Evolutionary conservation across 2,113 vertebrate genomes (phyloP), one percentile per base, ranked within the genome.

Genomic region (Galeopterus variegatus): DNA sequence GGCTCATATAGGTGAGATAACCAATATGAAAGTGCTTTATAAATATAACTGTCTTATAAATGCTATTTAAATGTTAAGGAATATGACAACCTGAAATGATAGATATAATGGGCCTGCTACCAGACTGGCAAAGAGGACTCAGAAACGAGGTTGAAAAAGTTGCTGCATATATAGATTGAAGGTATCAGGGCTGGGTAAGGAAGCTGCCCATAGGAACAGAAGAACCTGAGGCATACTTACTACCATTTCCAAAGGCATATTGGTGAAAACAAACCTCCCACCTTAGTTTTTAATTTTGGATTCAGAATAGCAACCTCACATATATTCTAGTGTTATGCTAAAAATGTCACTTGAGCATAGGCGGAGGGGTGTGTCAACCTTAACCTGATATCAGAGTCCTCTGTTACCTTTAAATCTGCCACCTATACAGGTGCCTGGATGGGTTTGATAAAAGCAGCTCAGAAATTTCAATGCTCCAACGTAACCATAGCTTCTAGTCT

Each of bases 361-460:
- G 67, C 41, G 56, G 60, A 94, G 67, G 92, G 58, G 23, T 85
- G 2, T 81, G 50, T 88, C 67, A 88, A 81, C n/a, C 83, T 92
- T 64, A 92, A 93, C 90, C 77, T 95, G 64, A 97, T 94, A 94
- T 33, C 81, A 76, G 72, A 79, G 81, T 94, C 86, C 19, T 96
- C 48, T 72, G 41, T 83, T 95, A 64, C 56, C 33, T 91, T 90
- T 91, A 95, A 85, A 94, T 81, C n/a, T 89, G 33, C 89, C 56
- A 86, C 13, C 52, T 93, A 54, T 82, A 73, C 84, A 95, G 60
- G 92, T 50, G 50, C 82, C 13, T 88, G 52, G 69, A 82, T 15
- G 58, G 67, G 41, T 77, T 64, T 96, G 67, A 94, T 75, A 81
- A 96, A 88, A 92, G 50, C 24, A 88, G 73, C 73, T 95, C 45